Evolutionary conservation across 2,888 invertebrate species (phyloP), one percentile per base, ranked within the genome.

Genomic region (Gari tellinella): DNA sequence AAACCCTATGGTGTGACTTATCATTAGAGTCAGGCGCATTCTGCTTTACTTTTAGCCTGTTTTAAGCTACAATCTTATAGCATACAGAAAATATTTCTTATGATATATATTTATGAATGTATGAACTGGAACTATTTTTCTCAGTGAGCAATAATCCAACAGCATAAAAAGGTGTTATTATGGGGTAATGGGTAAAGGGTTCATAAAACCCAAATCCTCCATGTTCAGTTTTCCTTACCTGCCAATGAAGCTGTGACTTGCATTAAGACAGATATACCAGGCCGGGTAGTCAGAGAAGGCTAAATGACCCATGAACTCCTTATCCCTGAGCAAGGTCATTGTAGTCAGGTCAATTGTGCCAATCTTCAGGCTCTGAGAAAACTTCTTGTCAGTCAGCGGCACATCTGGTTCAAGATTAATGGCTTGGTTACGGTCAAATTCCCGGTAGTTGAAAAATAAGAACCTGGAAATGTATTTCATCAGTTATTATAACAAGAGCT

Each of bases 181-280:
- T n/a, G n/a, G n/a, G n/a, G n/a, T n/a, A n/a, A n/a, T n/a, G n/a
- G n/a, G n/a, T n/a, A n/a, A n/a, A n/a, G n/a, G n/a, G n/a, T n/a
- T n/a, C n/a, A n/a, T n/a, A n/a, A n/a, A n/a, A n/a, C n/a, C n/a
- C n/a, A n/a, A n/a, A n/a, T n/a, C n/a, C n/a, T 15, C 15, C 4
- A 49, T 49, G 19, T 12, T 14, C 17, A 46, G 26, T 3, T 7
- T 21, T 23, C 21, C 58, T 43, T 49, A 82, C 82, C 82, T 82
- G 40, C 61, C 74, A 55, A 82, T 65, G 53, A 61, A 77, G 48
- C 78, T 69, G 19, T 58, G 43, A 55, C 72, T 68, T 4, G 78
- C 66, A 66, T 68, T 80, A 7, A 83, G 65, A 66, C 83, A 83
- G 10, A 83, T 83, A 55, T 81, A 83, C 83, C 83, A 83, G 1